Evolutionary conservation across 2,888 invertebrate genomes (phyloP), one percentile per base, ranked within the genome.

Genomic region (Drosophila formosana): DNA sequence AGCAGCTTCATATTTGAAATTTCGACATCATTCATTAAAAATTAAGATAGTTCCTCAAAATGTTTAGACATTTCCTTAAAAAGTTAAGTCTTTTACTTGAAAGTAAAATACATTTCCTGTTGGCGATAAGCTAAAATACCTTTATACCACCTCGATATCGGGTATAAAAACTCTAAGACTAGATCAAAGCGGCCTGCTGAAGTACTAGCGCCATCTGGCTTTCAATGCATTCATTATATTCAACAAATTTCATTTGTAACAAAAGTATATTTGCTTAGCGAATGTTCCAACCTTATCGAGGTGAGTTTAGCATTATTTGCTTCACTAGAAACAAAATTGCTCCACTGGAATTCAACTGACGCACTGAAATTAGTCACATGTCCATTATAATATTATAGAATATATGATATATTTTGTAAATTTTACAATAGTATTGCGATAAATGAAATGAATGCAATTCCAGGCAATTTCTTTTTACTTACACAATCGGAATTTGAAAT

Each of bases 171-270:
- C 18, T 18, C 18, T 18, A 3, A 34, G 23, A 45, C 6, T 9
- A 25, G 4, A 45, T 45, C 3, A 4, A 45, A 11, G 4, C 43
- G 25, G 1, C 8, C 7, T 23, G 4, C 25, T 23, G 9, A 2
- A 23, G 25, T 13, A 2, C 0, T 45, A 3, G 41, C 71, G 70
- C 71, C n/a, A 26, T 28, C 71, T 28, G 1, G 4, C n/a, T n/a
- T 3, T 73, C 26, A 32, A 18, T 39, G 28, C 7, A 18, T n/a
- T 1, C 30, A 7, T 7, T 3, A n/a, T 23, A n/a, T 34, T 5
- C 1, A 3, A 7, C 3, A 18, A 37, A 13, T 9, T 18, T 3
- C 39, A 37, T 18, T n/a, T 13, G 8, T 5, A 32, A 9, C 25
- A 25, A 46, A 9, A n/a, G 25, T 23, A 37, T 3, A 18, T 18